Base-by-base conservation (phyloP, 2,888 invertebrate species). In the Phlogophora meticulosa region DNA sequence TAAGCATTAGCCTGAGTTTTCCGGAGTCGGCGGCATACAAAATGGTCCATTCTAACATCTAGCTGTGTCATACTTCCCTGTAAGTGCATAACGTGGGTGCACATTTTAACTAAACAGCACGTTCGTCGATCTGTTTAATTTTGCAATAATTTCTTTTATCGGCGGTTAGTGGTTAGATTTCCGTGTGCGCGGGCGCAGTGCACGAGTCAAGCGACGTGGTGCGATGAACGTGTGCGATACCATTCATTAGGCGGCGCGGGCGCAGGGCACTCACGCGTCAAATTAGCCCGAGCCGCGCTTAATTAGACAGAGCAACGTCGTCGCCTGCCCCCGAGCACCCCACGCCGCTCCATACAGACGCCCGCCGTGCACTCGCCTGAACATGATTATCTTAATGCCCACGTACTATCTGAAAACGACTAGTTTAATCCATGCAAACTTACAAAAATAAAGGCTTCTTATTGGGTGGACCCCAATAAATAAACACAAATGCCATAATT, bases 191-290 rank as follows among this genome's bases (percentile, higher is more conserved):
- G 84, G 84, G 86, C 87, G 88, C 84, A 81, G 66, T 76, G 87
- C 88, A 88, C 90, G 90, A 88, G 88, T 87, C 84, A 78, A 78
- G 84, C 84, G 88, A 91, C 92, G 91, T 89, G 90, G 90, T 72
- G 89, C 89, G 95, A 95, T 95, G 93, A 91, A 94, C 94, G 95
- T 94, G 94, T 94, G 92, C 92, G 95, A 95, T 95, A 95, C 91
- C 90, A 94, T 95, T 95, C 95, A 95, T 95, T 95, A 95, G 91
- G 90, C 90, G 90, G 89, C 62, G 58, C 73, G 55, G 87, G 87
- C 84, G 86, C 87, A 85, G 87, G 85, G 87, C 85, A 87, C 90
- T 90, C 92, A 86, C 91, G 94, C 92, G 94, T 95, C 95, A 94
- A 95, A 95, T 95, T 95, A 95, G 94, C 90, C 87, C 86, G 84